Evolutionary conservation across 2,113 vertebrate species (phyloP).

Genomic region (Callipepla californica): DNA sequence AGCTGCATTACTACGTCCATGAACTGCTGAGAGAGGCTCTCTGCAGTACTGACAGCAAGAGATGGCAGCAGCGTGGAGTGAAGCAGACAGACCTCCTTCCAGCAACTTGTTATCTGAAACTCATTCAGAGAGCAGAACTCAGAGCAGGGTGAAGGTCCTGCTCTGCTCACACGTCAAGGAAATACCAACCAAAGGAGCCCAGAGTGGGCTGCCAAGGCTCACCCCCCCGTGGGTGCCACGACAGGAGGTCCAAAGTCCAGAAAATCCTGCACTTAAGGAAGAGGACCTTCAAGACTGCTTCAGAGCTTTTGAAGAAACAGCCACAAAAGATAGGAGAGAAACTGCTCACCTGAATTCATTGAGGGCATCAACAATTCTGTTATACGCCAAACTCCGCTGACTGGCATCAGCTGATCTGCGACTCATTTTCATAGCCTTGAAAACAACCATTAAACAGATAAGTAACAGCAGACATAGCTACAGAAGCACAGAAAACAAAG

Average conservation of each 20-base stretch:
- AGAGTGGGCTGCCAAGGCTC: background rate
- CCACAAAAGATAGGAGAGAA: background rate
- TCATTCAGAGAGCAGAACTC: background rate
- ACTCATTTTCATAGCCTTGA: slow-evolving; percentile 99
- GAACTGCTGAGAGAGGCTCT: background rate
- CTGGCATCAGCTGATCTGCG: slow-evolving; percentile 93
- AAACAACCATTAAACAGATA: slow-evolving; percentile 77
- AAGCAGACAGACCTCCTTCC: background rate
- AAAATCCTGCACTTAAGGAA: background rate
- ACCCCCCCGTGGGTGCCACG: rapidly evolving
- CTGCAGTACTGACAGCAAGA: slow-evolving; percentile 11
- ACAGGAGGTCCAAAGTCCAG: background rate
- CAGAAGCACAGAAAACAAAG: slow-evolving; percentile 42
- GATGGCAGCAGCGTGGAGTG: background rate
- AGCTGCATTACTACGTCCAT: background rate
- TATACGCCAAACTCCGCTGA: slow-evolving; percentile 93
- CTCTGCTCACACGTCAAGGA: background rate
- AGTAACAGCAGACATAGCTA: slow-evolving; percentile 30
- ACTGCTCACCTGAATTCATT: slow-evolving; percentile 93
- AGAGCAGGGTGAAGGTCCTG: background rate
- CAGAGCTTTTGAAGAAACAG: background rate
- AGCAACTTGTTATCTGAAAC: background rate
- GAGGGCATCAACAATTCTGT: slow-evolving; percentile 95
- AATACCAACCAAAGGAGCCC: background rate
- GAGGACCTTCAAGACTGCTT: background rate